Percentiles rank a stretch among this genome's conserved stretches.
These are phyloP conservation scores for Synodontis membranacea DNA, from an alignment of 2,113 vertebrate species.

Conservation along the genomic window DNA sequence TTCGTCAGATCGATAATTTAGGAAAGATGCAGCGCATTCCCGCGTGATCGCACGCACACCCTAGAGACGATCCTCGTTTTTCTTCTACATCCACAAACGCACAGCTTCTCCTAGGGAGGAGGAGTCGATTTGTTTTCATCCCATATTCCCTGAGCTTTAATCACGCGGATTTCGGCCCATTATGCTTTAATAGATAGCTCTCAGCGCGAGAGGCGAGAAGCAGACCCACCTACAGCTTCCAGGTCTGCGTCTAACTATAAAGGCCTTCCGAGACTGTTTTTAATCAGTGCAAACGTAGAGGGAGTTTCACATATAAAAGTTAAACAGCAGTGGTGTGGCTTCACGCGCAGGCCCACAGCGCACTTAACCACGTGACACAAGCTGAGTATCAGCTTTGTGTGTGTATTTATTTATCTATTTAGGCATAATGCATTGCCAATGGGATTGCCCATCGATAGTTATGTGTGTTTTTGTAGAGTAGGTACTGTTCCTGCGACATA, in stretches of 20 bases:
- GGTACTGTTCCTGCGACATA: neutral
- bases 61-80: conserved; percentile 21
- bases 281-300: conserved; percentile 38
- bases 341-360: conserved; percentile 12
- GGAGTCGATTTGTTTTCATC: conserved; percentile 88
- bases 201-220: conserved; percentile 73
- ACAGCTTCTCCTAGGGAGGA: conserved; percentile 63
- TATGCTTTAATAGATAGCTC: conserved; percentile 99
- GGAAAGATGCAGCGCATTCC: conserved; percentile 11
- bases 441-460: conserved; percentile 10
- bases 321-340: conserved; percentile 24
- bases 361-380: neutral
- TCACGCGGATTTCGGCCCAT: conserved; percentile 94
- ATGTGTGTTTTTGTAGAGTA: neutral
- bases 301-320: conserved; percentile 31
- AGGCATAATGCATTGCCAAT: neutral
- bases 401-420: neutral
- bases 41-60: neutral
- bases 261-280: conserved; percentile 39
- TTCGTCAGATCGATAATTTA: conserved; percentile 16
- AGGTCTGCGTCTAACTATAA: conserved; percentile 70
- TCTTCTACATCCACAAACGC: neutral
- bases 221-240: conserved; percentile 79
- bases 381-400: neutral
- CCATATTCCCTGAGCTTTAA: conserved; percentile 93